phyloP scores from a whole-genome alignment of 2,888 invertebrate species.

The Podotricha telesiphe region DNA sequence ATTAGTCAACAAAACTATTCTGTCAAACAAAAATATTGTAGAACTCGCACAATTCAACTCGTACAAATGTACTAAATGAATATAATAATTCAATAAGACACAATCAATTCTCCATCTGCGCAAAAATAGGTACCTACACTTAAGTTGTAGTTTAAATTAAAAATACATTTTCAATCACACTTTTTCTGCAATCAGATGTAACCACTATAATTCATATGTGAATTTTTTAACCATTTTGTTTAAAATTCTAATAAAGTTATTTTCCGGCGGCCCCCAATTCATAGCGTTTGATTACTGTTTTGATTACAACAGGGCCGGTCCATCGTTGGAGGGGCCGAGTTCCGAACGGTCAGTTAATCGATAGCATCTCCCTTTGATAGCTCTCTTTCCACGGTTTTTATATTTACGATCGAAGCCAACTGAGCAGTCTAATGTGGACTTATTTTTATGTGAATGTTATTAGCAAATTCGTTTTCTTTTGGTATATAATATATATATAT shows the following conservation, averaged over 20 bases:
- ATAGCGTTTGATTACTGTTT: constrained; percentile 77
- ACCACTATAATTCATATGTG: constrained; percentile 4
- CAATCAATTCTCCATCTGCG: no score
- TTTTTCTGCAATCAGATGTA: neutral
- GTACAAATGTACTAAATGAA: no score
- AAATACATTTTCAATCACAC: neutral
- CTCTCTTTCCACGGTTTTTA: constrained; percentile 54
- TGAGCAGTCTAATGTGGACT: constrained; percentile 20
- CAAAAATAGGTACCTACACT: neutral
- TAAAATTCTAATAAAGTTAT: constrained; percentile 76
- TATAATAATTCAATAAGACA: no score
- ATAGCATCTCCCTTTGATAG: constrained; percentile 61
- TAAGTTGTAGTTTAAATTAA: neutral
- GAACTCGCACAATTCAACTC: no score
- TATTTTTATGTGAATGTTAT: constrained; percentile 2
- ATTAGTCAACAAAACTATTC: no score
- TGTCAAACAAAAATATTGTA: no score
- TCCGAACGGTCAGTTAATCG: constrained; percentile 69
- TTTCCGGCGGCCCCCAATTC: constrained; percentile 64
- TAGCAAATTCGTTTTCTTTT: neutral
- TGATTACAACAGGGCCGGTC: constrained; percentile 71
- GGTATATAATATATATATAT: no score
- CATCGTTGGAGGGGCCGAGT: constrained; percentile 51
- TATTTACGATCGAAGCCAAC: constrained; percentile 39
- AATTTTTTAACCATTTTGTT: constrained; percentile 49